A percentile compares a stretch with the other conserved stretches of the same genome.
Conservation (phyloP, 23 tunicate species). For the Phallusia fumigata region DNA sequence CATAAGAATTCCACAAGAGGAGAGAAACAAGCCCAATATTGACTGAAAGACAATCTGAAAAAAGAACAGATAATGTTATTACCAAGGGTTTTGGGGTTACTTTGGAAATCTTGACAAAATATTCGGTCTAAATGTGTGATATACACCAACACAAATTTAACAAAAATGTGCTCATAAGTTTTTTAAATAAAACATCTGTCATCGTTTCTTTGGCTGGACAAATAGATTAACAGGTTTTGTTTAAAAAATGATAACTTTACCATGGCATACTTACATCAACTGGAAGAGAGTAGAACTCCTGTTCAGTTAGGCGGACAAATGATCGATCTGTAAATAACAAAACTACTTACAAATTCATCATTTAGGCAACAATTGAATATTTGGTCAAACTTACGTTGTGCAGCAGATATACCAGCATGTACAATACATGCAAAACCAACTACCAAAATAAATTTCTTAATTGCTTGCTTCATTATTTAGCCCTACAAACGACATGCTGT, state of each 20-base stretch:
- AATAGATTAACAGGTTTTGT: too few relatives aligned
- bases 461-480: background rate
- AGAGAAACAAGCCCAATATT: constrained; percentile 55
- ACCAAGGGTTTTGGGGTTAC: too few relatives aligned
- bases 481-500: background rate
- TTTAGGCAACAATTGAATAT: too few relatives aligned
- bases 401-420: constrained; percentile 94
- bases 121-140: too few relatives aligned
- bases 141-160: too few relatives aligned
- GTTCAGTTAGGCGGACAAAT: constrained; percentile 88
- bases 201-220: too few relatives aligned
- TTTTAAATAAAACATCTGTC: too few relatives aligned
- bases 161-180: too few relatives aligned
- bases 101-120: too few relatives aligned
- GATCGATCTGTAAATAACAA: constrained; percentile 69
- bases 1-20: constrained; percentile 68
- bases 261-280: constrained; percentile 69
- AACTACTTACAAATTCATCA: background rate
- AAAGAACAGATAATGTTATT: too few relatives aligned
- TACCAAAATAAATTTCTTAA: constrained; percentile 40
- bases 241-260: too few relatives aligned
- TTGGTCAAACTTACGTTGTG: constrained; percentile 68
- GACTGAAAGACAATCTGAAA: constrained; percentile 71
- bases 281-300: constrained; percentile 84
- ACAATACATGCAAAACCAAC: constrained; percentile 67